These are phyloP conservation scores for Plemyria rubiginata DNA, from an alignment of 2,888 invertebrate species.

Conservation along the genomic window DNA sequence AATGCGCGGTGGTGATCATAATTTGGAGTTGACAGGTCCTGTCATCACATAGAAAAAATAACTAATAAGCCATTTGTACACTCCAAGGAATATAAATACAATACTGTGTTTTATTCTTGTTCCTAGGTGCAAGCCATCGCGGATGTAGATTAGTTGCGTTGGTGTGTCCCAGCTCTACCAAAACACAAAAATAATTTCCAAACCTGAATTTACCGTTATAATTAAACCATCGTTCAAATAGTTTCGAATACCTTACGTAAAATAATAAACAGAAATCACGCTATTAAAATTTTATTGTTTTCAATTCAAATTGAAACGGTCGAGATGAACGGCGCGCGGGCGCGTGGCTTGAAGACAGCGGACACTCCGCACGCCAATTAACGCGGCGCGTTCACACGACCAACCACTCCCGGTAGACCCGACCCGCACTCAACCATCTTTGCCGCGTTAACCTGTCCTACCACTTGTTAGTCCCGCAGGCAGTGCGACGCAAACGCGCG, in stretches of 20 bases:
- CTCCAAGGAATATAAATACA: too few species aligned
- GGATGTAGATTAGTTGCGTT: neutral
- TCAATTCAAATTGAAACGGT: constrained; percentile 66
- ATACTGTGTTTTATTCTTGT: too few species aligned
- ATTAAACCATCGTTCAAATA: constrained; percentile 13
- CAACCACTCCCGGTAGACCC: constrained; percentile 56
- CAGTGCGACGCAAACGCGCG: constrained; percentile 57
- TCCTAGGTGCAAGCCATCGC: too few species aligned
- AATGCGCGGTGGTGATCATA: too few species aligned
- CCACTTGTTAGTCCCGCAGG: constrained; percentile 1
- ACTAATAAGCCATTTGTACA: too few species aligned
- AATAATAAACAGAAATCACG: constrained; percentile 25
- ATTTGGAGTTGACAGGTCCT: too few species aligned
- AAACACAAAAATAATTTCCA: neutral
- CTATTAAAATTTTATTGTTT: constrained; percentile 57
- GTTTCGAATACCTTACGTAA: constrained; percentile 8
- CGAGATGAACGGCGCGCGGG: constrained; percentile 55
- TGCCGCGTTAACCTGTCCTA: constrained; percentile 55
- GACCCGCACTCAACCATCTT: constrained; percentile 55
- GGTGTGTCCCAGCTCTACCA: neutral
- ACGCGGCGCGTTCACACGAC: constrained; percentile 78
- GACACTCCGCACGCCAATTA: constrained; percentile 79
- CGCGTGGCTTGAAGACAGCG: constrained; percentile 77
- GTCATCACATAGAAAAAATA: too few species aligned
- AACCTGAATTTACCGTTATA: constrained; percentile 16